Percentiles rank a stretch among this genome's conserved stretches.
Conservation (phyloP, 2,113 vertebrate genomes). For the Micromys minutus region DNA sequence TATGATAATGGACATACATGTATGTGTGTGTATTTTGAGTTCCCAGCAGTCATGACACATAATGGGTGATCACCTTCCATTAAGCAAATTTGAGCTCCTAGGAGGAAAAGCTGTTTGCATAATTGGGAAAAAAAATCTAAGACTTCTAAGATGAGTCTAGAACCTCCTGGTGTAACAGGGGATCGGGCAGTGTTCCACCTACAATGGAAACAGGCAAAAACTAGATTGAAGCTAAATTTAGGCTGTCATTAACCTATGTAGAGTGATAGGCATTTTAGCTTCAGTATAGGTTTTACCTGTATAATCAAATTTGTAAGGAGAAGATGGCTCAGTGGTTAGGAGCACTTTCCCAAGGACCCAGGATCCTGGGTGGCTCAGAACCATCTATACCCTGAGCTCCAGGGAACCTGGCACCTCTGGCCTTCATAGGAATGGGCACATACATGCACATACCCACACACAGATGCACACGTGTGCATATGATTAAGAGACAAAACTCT, state of each 20-base stretch:
- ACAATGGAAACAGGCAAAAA: neutral
- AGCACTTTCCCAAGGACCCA: neutral
- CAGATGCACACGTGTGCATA: neutral
- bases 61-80: neutral
- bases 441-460: neutral
- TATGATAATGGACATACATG: neutral
- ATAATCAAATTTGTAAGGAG: neutral
- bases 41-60: neutral
- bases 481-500: neutral
- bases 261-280: neutral
- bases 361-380: neutral
- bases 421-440: no score
- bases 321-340: neutral
- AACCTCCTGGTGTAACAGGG: neutral
- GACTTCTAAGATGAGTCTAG: neutral
- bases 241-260: neutral
- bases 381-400: neutral
- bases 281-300: neutral
- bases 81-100: neutral
- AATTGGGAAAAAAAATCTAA: no score
- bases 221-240: neutral
- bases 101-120: neutral
- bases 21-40: neutral
- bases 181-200: neutral
- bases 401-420: neutral